Conservation (phyloP, 2,797 vertebrate species). For the Benthosema pterotum region DNA sequence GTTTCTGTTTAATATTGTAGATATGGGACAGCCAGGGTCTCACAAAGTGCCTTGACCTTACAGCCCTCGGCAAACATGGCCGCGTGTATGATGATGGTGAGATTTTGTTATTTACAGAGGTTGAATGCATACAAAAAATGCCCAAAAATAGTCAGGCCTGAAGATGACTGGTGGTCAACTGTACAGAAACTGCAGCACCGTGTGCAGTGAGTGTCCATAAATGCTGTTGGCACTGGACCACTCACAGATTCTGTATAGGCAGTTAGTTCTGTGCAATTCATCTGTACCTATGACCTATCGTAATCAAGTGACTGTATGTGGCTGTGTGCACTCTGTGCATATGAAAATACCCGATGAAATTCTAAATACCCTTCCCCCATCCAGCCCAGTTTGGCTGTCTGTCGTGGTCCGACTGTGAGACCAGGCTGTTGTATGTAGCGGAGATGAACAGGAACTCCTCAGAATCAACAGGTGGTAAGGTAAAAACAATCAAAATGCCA, state of each 20-base stretch:
- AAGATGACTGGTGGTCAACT: too few relatives aligned
- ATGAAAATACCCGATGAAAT: neutral
- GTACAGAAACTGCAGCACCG: too few relatives aligned
- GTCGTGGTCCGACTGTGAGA: conserved; percentile 74
- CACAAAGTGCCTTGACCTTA: conserved; percentile 74
- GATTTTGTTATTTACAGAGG: conserved; percentile 9
- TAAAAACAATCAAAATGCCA: conserved; percentile 17
- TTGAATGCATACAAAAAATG: too few relatives aligned
- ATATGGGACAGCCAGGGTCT: conserved; percentile 74
- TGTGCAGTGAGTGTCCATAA: too few relatives aligned
- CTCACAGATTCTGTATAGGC: too few relatives aligned
- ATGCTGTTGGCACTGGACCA: too few relatives aligned
- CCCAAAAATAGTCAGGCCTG: too few relatives aligned
- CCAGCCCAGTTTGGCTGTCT: conserved; percentile 74
- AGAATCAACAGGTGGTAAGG: conserved; percentile 33
- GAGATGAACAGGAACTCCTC: conserved; percentile 56
- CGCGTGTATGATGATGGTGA: conserved; percentile 76
- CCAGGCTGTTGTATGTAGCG: conserved; percentile 73
- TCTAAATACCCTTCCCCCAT: neutral
- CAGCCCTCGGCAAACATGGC: conserved; percentile 70
- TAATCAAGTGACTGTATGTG: too few relatives aligned
- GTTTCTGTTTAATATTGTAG: conserved; percentile 42
- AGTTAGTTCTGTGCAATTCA: too few relatives aligned
- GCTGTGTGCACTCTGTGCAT: too few relatives aligned
- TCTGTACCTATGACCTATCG: too few relatives aligned